phyloP scores from a whole-genome alignment of 2,113 vertebrate species.

The Sigmodon hispidus region DNA sequence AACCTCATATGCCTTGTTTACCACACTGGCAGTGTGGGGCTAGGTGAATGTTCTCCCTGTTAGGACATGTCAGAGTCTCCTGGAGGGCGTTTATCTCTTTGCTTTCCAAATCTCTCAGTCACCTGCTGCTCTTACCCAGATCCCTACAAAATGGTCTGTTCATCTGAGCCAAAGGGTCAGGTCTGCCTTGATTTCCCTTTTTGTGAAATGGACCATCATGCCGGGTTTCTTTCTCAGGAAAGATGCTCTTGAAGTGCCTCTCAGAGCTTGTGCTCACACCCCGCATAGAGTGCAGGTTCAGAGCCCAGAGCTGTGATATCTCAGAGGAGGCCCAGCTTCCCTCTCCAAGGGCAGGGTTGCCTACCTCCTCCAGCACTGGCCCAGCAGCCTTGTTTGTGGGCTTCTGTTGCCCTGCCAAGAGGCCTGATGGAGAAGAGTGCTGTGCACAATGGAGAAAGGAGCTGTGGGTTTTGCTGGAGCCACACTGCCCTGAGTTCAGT shows the following conservation, averaged over 20 bases:
- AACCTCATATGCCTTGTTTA: accelerated
- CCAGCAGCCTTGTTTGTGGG: background rate
- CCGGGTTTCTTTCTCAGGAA: background rate
- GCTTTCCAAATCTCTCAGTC: background rate
- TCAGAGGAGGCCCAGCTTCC: background rate
- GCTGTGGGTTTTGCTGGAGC: background rate
- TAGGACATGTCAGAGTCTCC: background rate
- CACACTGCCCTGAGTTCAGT: background rate
- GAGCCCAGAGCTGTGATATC: background rate
- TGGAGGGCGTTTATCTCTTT: background rate
- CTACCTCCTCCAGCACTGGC: accelerated
- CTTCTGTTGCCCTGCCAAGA: background rate
- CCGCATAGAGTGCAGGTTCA: background rate
- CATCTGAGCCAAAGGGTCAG: background rate
- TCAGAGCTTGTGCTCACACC: background rate
- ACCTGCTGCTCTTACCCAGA: background rate
- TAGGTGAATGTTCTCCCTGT: background rate
- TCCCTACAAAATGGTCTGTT: background rate
- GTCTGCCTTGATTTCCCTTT: background rate
- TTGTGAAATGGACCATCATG: background rate
- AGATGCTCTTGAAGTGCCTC: background rate
- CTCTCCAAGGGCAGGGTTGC: background rate
- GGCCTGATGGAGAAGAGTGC: background rate
- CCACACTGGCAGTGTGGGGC: accelerated
- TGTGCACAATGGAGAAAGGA: background rate